phyloP scores from a whole-genome alignment of 2,797 vertebrate genomes.

The Gymnoscopelus microlampas region DNA sequence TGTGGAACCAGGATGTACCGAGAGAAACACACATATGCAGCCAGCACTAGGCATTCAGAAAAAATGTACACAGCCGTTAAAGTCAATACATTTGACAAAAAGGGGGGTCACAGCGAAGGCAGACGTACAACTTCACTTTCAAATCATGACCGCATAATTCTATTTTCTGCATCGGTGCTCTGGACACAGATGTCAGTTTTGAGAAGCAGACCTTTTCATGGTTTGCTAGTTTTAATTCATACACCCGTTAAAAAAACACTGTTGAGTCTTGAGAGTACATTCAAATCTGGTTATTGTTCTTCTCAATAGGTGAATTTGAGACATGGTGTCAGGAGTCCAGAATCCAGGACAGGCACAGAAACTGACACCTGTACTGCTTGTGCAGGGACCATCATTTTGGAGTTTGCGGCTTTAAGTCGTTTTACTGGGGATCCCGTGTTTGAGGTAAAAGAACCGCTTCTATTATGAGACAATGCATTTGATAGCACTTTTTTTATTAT shows the following conservation, averaged over 20 bases:
- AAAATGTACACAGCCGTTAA: not conserved
- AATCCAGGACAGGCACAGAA: slow-evolving; percentile 95
- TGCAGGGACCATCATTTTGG: slow-evolving; percentile 96
- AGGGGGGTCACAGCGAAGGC: not conserved
- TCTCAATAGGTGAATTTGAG: slow-evolving; percentile 93
- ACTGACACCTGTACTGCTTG: slow-evolving; percentile 98
- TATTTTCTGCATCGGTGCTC: slow-evolving; percentile 44
- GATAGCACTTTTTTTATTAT: no score
- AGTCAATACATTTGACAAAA: slow-evolving; percentile 10
- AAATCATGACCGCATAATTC: slow-evolving; percentile 33
- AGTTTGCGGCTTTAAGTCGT: slow-evolving; percentile 97
- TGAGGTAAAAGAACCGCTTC: slow-evolving; percentile 84
- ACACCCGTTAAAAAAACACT: slow-evolving; percentile 16
- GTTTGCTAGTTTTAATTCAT: slow-evolving; percentile 26
- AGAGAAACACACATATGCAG: not conserved
- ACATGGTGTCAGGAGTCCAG: slow-evolving; percentile 92
- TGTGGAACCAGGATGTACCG: not conserved
- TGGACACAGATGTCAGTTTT: slow-evolving; percentile 34
- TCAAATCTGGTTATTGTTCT: not conserved
- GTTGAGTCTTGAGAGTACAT: slow-evolving; percentile 6
- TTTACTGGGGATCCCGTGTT: slow-evolving; percentile 95
- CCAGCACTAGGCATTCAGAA: not conserved
- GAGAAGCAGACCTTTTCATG: slow-evolving; percentile 9
- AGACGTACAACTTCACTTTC: slow-evolving; percentile 8
- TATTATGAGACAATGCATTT: no score